Evolutionary conservation across 1,140 invertebrate species (phyloP).

Genomic region (Physella acuta): DNA sequence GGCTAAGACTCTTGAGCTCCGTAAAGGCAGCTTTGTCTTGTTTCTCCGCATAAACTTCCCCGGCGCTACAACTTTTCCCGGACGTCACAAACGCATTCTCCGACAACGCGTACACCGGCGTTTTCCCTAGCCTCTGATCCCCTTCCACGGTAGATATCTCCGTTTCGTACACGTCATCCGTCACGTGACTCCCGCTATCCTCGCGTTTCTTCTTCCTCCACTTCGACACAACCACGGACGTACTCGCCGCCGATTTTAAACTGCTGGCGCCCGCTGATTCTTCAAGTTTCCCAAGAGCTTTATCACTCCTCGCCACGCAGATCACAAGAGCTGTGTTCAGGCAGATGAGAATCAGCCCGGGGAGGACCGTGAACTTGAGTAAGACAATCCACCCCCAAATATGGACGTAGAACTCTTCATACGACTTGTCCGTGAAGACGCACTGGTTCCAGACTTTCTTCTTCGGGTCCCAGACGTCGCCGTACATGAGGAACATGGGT

Average conservation of each 20-base stretch:
- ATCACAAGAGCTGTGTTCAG: conserved; percentile 11
- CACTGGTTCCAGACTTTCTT: neutral
- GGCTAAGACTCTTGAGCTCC: too few species aligned
- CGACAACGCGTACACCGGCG: too few species aligned
- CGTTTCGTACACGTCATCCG: too few species aligned
- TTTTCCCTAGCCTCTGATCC: too few species aligned
- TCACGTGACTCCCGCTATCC: too few species aligned
- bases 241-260: neutral
- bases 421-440: neutral
- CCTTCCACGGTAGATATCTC: too few species aligned
- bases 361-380: conserved; percentile 13
- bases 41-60: too few species aligned
- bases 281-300: neutral
- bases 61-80: too few species aligned
- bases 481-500: conserved; percentile 24
- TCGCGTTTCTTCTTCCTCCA: neutral
- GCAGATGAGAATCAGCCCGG: neutral
- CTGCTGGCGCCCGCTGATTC: neutral
- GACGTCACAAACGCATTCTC: too few species aligned
- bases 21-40: too few species aligned
- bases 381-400: conserved; percentile 20
- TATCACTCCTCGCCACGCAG: neutral
- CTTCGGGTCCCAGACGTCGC: neutral
- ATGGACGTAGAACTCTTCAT: conserved; percentile 2
- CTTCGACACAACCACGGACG: neutral